Evolutionary conservation across 2,797 vertebrate species (phyloP).

Genomic region (Gallirallus australis): DNA sequence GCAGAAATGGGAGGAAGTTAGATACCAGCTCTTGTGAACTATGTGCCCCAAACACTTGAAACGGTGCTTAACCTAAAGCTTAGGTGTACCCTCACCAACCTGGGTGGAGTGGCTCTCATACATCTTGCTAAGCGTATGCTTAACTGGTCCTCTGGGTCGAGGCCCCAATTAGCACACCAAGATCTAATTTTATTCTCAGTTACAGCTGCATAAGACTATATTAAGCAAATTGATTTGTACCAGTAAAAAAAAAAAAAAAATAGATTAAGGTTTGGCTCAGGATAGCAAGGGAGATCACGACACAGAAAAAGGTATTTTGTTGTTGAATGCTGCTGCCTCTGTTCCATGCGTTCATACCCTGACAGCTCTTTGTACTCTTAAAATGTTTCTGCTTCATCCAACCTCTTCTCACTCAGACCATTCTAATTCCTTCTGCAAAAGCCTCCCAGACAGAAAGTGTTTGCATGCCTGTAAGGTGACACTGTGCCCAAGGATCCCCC

Average conservation of each 20-base stretch:
- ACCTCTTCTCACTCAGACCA: not conserved
- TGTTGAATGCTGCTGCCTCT: not conserved
- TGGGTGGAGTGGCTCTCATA: not conserved
- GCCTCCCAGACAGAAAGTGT: not conserved
- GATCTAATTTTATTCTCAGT: slow-evolving; percentile 47
- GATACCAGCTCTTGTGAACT: slow-evolving; percentile 7
- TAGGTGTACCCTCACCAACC: not conserved
- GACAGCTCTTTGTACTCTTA: not conserved
- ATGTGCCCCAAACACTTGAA: not conserved
- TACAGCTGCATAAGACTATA: slow-evolving; percentile 27
- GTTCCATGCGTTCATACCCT: not conserved
- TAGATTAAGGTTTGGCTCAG: not conserved
- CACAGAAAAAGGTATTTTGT: not conserved
- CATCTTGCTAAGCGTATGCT: not conserved
- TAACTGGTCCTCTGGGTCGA: slow-evolving; percentile 37
- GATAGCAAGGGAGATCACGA: not conserved
- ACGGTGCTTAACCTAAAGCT: not conserved
- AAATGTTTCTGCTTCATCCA: not conserved
- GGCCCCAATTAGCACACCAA: slow-evolving; percentile 39
- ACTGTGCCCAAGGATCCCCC: fast-evolving
- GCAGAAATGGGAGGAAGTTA: not conserved
- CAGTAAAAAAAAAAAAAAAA: not conserved
- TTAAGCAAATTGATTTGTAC: slow-evolving; percentile 26
- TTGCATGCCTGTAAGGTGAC: not conserved
- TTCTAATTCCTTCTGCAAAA: not conserved